Conservation (phyloP, 2,797 vertebrate species). For the Tangara arthus region DNA sequence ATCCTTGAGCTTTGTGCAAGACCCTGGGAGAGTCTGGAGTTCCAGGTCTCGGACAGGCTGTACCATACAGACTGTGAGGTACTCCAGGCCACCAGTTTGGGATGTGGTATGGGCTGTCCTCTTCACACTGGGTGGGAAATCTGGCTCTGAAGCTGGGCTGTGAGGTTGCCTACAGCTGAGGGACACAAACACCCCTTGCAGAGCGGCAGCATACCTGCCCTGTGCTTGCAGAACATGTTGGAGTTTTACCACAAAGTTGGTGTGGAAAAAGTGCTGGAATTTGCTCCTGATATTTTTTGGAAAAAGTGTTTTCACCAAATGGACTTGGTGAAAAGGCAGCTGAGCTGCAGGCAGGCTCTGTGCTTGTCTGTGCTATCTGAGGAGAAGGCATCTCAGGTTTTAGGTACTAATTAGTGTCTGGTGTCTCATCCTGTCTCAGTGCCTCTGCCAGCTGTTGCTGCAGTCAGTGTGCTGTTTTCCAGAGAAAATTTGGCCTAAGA, state of each 20-base stretch:
- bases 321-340: not conserved
- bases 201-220: not conserved
- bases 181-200: not conserved
- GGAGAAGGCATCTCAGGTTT: not conserved
- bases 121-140: not conserved
- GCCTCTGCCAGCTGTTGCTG: not conserved
- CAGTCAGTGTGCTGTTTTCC: not conserved
- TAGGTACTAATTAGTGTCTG: not conserved
- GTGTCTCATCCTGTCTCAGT: not conserved
- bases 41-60: not conserved
- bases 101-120: not conserved
- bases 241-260: not conserved
- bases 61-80: fast-evolving
- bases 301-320: not conserved
- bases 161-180: not conserved
- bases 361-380: not conserved
- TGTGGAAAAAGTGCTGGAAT: not conserved
- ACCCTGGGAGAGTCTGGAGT: not conserved
- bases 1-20: not conserved
- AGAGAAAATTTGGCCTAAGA: not conserved
- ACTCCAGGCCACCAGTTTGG: not conserved
- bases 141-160: not conserved
- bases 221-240: not conserved
- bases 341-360: not conserved
- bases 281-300: not conserved